Percentiles rank a stretch among this genome's conserved stretches.
phyloP scores from a whole-genome alignment of 1,140 invertebrate species.

The Drosophila pruinosa region DNA sequence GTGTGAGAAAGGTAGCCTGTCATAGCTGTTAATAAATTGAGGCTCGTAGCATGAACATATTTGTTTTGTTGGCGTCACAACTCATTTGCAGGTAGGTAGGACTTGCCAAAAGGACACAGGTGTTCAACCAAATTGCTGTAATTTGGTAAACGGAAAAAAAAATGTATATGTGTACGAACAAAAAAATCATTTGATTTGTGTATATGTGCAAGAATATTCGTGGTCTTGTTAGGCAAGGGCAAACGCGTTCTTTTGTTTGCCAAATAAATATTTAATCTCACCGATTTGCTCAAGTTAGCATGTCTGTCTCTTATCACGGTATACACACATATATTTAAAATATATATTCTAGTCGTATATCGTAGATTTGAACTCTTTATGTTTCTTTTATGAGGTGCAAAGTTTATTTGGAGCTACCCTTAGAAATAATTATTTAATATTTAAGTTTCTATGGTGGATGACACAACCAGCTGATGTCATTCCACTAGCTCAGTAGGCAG shows the following conservation, averaged over 20 bases:
- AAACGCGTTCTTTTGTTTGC: slow-evolving; percentile 9
- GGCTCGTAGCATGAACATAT: slow-evolving; percentile 15
- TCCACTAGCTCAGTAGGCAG: neutral
- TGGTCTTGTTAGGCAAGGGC: neutral
- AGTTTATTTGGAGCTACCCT: neutral
- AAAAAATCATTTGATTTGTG: slow-evolving; percentile 6
- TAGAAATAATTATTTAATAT: neutral
- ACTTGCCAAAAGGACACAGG: slow-evolving; percentile 8
- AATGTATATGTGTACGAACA: no score
- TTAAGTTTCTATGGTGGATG: slow-evolving; percentile 13
- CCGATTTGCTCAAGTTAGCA: slow-evolving; percentile 17
- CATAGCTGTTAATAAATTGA: slow-evolving; percentile 29
- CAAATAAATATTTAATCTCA: slow-evolving; percentile 33
- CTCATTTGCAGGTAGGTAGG: slow-evolving; percentile 1
- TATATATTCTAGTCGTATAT: neutral
- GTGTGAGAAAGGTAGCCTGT: slow-evolving; percentile 6
- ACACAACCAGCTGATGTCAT: slow-evolving; percentile 49
- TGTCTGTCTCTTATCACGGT: slow-evolving; percentile 15
- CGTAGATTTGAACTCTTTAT: neutral
- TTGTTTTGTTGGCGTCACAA: neutral
- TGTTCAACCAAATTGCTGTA: slow-evolving; percentile 3
- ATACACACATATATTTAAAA: neutral
- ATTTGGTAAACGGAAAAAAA: slow-evolving; percentile 4
- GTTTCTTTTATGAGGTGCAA: neutral
- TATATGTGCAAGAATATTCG: neutral